Evolutionary conservation across 2,888 invertebrate species (phyloP).

Genomic region (Atrina japonica): DNA sequence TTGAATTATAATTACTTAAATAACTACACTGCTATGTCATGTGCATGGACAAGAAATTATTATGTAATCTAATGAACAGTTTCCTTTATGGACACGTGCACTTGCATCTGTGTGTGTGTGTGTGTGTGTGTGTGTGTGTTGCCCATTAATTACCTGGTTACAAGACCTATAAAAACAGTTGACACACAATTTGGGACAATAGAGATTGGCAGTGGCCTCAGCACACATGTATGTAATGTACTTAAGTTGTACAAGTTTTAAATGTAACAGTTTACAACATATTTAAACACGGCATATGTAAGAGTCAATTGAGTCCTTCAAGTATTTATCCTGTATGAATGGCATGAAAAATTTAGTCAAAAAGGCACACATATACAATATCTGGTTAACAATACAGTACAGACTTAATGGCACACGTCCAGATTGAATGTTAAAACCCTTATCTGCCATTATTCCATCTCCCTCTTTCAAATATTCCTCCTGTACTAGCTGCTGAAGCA

Average conservation of each 20-base stretch:
- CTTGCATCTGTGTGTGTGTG: too few relatives aligned
- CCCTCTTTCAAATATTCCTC: slow-evolving; percentile 17
- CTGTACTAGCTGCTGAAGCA: slow-evolving; percentile 11
- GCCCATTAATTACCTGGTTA: background rate
- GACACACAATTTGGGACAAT: background rate
- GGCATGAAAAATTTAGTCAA: slow-evolving; percentile 23
- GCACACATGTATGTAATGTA: too few relatives aligned
- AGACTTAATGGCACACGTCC: background rate
- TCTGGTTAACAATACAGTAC: slow-evolving; percentile 23
- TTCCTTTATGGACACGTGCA: too few relatives aligned
- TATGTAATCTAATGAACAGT: too few relatives aligned
- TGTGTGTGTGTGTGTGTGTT: too few relatives aligned
- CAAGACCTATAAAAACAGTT: background rate
- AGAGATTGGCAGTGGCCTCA: too few relatives aligned
- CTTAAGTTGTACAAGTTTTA: too few relatives aligned
- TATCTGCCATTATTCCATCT: slow-evolving; percentile 34
- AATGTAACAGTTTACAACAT: too few relatives aligned
- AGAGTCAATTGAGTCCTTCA: background rate
- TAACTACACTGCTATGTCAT: too few relatives aligned
- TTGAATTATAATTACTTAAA: too few relatives aligned
- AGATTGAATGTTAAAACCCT: slow-evolving; percentile 33
- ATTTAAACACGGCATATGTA: too few relatives aligned
- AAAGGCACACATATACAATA: slow-evolving; percentile 35
- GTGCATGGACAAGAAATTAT: too few relatives aligned
- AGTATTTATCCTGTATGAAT: background rate